Evolutionary conservation across 2,113 vertebrate genomes (phyloP).

Genomic region (Lutjanus erythropterus): DNA sequence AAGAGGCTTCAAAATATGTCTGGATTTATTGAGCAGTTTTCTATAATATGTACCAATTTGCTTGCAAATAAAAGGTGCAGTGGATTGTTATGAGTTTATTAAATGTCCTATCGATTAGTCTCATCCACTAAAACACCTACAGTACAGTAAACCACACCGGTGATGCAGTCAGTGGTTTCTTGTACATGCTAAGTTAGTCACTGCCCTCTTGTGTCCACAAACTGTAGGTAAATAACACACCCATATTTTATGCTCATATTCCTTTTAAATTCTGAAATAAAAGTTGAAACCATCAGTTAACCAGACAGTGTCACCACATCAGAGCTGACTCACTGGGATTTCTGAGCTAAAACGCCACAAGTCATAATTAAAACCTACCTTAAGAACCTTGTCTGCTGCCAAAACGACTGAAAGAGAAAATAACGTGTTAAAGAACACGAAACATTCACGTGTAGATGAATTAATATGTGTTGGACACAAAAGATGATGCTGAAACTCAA

Average conservation of each 20-base stretch:
- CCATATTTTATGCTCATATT: neutral
- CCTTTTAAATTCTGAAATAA: neutral
- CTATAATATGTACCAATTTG: neutral
- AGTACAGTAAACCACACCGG: neutral
- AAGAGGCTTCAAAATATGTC: neutral
- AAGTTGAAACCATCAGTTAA: neutral
- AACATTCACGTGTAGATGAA: neutral
- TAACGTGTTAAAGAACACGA: neutral
- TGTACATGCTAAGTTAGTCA: constrained; percentile 55
- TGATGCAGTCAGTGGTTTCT: constrained; percentile 13
- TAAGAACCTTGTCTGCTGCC: constrained; percentile 92
- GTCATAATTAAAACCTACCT: constrained; percentile 83
- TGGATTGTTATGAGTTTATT: neutral
- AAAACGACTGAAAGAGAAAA: constrained; percentile 92
- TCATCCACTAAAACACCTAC: neutral
- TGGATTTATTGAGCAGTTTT: neutral
- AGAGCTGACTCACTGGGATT: neutral
- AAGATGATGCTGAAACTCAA: neutral
- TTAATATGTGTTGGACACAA: neutral
- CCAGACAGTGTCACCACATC: neutral
- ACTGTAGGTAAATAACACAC: constrained; percentile 40
- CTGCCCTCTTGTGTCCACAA: constrained; percentile 67
- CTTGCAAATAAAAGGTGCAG: neutral
- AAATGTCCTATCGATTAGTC: neutral
- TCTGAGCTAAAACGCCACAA: neutral